Percentiles rank a stretch among this genome's conserved stretches.
phyloP scores from a whole-genome alignment of 2,113 vertebrate species.

The Rhinolophus sinicus region DNA sequence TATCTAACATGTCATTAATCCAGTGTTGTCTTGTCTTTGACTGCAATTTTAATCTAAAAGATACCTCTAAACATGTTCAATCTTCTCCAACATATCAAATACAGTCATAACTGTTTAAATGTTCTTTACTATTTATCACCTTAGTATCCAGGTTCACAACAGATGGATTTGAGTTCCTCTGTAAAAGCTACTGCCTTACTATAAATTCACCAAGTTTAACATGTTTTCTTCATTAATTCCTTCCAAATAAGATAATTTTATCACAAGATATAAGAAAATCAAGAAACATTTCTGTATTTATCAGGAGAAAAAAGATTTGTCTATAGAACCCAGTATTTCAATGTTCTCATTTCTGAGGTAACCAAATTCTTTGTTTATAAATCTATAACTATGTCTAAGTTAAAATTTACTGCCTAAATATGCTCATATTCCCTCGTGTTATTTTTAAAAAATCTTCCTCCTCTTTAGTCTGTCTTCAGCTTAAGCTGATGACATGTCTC shows the following conservation, averaged over 20 bases:
- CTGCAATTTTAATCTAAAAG: constrained; percentile 28
- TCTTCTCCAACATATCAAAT: neutral
- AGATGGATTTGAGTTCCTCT: neutral
- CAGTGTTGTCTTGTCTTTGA: neutral
- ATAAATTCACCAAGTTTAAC: constrained; percentile 7
- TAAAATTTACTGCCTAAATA: neutral
- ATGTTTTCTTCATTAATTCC: neutral
- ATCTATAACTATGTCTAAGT: neutral
- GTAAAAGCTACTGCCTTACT: neutral
- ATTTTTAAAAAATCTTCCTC: neutral
- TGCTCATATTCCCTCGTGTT: neutral
- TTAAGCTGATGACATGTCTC: neutral
- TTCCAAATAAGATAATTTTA: constrained; percentile 24
- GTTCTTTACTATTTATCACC: neutral
- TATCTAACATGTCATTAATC: neutral
- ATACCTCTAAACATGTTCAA: neutral
- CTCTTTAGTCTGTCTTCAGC: neutral
- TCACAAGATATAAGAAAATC: neutral
- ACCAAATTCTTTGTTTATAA: neutral
- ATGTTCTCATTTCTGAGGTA: neutral
- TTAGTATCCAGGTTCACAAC: neutral
- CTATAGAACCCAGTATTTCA: neutral
- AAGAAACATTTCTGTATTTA: constrained; percentile 32
- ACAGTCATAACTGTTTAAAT: neutral
- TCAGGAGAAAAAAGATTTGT: neutral